These are phyloP conservation scores for Kryptolebias marmoratus DNA, from an alignment of 2,113 vertebrate genomes.

Conservation along the genomic window DNA sequence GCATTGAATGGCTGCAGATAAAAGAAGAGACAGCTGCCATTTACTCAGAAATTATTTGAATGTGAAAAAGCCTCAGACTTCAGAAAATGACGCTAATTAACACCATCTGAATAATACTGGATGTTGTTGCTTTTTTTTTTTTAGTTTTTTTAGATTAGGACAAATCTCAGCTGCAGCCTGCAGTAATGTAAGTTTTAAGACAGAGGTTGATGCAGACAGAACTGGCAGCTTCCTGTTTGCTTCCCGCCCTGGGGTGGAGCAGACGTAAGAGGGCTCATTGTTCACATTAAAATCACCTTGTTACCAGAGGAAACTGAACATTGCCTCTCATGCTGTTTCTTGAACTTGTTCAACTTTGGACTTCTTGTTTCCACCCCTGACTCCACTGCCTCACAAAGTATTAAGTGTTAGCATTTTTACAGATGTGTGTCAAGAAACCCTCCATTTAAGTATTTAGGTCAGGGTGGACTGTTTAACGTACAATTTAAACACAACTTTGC, in stretches of 20 bases:
- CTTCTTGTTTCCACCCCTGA: no score
- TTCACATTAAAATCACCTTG: slow-evolving; percentile 23
- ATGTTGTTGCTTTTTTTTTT: slow-evolving; percentile 22
- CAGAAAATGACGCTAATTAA: slow-evolving; percentile 1
- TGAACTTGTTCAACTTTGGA: background rate
- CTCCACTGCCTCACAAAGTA: no score
- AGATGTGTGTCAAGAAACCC: no score
- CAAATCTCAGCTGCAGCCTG: slow-evolving; percentile 4
- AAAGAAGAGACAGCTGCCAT: background rate
- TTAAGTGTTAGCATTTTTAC: no score
- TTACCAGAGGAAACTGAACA: slow-evolving; percentile 30
- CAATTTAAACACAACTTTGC: no score
- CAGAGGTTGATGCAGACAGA: no score
- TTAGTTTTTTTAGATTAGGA: slow-evolving; percentile 2
- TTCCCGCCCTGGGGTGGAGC: slow-evolving; percentile 10
- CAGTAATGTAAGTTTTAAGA: background rate
- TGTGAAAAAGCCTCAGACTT: slow-evolving; percentile 1
- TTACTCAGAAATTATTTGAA: slow-evolving; percentile 2
- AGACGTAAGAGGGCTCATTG: slow-evolving; percentile 24
- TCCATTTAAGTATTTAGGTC: no score
- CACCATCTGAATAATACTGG: background rate
- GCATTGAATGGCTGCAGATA: background rate
- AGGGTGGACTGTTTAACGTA: no score
- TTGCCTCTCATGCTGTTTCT: background rate
- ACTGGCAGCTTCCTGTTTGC: no score